Base-by-base conservation (phyloP, 2,797 vertebrate genomes). In the Synaphobranchus kaupii region DNA sequence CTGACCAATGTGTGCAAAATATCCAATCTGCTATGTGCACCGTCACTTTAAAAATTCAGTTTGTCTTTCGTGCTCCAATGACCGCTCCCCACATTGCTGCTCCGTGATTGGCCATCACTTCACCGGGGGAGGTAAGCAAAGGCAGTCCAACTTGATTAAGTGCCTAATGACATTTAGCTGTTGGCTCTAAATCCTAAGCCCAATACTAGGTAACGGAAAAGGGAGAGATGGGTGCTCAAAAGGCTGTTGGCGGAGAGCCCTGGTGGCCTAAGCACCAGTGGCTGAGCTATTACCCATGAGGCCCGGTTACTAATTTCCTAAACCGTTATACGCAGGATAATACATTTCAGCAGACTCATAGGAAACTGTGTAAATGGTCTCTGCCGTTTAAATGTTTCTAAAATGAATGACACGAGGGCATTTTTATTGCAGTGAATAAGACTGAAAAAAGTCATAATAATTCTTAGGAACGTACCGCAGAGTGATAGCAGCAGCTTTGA, bases 141-240 rank as follows among this genome's bases (percentile, higher is more conserved):
- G 7, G 68, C 71, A 34, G 71, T 76, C 71, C 31, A 76, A 76
- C 3, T 76, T 76, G 71, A 76, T 76, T 76, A 76, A 39, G 71
- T 39, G 71, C 71, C 31, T 39, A 76, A 76, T 76, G 71, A 76
- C 71, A 39, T 76, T 76, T 76, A 34, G 34, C 71, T 39, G 71
- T 20, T 39, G 71, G 71, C 71, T 76, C 9, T 39, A 31, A 39
- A 76, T 39, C 34, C 71, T 39, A 76, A 39, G 31, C 71, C 71
- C 71, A 39, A 13, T 34, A 20, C 71, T 39, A 15, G 13, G 3
- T 39, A 39, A 76, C 13, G 31, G 17, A 31, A 31, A 31, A 20
- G 4, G 20, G 71, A 13, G 71, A 12, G 34, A 76, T 76, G 71
- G 71, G 71, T 44, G 34, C 39, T 76, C 1, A 12, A 0, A 39